Evolutionary conservation across 2,888 invertebrate genomes (phyloP).

Genomic region (Brachylomia viminalis): DNA sequence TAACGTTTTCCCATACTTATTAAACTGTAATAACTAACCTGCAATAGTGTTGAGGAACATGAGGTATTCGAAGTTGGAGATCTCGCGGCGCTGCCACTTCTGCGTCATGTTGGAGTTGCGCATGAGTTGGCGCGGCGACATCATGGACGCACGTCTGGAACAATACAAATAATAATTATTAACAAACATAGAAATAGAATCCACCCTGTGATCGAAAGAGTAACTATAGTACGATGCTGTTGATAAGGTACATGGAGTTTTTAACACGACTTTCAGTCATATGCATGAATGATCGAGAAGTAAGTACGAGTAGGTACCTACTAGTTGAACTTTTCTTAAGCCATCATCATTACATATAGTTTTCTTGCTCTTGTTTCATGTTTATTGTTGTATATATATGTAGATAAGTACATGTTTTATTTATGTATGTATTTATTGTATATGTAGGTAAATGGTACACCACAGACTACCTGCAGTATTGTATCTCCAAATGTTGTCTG

Average conservation of each 20-base stretch:
- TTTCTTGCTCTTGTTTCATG: too few relatives aligned
- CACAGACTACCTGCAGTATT: too few relatives aligned
- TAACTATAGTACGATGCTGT: not conserved
- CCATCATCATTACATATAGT: too few relatives aligned
- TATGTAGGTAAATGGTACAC: too few relatives aligned
- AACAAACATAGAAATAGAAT: not conserved
- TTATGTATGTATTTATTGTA: too few relatives aligned
- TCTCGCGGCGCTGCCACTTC: slow-evolving; percentile 99
- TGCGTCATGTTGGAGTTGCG: slow-evolving; percentile 99
- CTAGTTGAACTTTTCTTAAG: not conserved
- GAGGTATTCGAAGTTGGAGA: slow-evolving; percentile 99
- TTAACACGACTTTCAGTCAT: not conserved
- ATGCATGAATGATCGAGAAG: not conserved
- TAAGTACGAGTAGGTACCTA: not conserved
- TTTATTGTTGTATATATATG: too few relatives aligned
- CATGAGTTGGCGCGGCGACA: slow-evolving; percentile 99
- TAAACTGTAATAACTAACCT: slow-evolving; percentile 90
- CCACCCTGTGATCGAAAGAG: not conserved
- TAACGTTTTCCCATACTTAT: not conserved
- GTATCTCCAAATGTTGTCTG: too few relatives aligned
- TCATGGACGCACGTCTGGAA: slow-evolving; percentile 97
- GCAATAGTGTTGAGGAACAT: slow-evolving; percentile 99
- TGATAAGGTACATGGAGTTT: not conserved
- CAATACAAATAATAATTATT: slow-evolving; percentile 55
- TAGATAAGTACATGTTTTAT: too few relatives aligned